Base-by-base conservation (phyloP, 2,113 vertebrate genomes). In the Clarias macrocephalus region DNA sequence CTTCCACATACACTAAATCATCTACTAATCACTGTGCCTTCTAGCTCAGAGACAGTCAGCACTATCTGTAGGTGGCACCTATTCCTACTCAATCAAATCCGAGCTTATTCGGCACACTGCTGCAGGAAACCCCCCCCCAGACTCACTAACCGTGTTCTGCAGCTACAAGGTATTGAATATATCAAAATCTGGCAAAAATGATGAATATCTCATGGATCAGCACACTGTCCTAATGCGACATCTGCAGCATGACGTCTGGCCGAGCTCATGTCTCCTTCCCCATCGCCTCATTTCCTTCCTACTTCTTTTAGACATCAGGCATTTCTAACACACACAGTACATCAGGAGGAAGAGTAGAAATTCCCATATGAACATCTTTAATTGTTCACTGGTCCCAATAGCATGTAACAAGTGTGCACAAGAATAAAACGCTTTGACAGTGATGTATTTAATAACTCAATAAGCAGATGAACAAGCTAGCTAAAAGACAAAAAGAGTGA, bases 381-480 rank as follows among this genome's bases (percentile, higher is more conserved):
- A 4, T 6, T 80, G 77, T 23, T 5, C 52, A 76, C 11, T 63
- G 23, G 52, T 85, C 75, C 18, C 7, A 84, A 42, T 42, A 28
- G 23, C 13, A 62, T n/a, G 57, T 33, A 85, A 60, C 33, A 68
- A 66, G n/a, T 79, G 63, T 66, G 10, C 18, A 30, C 28, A 19
- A 65, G 37, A 48, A 80, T 2, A 30, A 28, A 33, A 80, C n/a
- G 42, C 16, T 48, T 48, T 62, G 62, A 60, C 72, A 77, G 59
- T 30, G 25, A 6, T 48, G 56, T 33, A 70, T 86, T 80, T 70
- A 86, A 80, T 86, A 66, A 80, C 63, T 13, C 62, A 86, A 70
- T 80, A 70, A 68, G 76, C 52, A 16, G 11, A 86, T 80, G 76
- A 86, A 65, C 30, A 37, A 80, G 84, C 62, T 56, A 30, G 73